These are phyloP conservation scores for Oedothorax gibbosus DNA, from an alignment of 1,140 invertebrate species.

Conservation along the genomic window DNA sequence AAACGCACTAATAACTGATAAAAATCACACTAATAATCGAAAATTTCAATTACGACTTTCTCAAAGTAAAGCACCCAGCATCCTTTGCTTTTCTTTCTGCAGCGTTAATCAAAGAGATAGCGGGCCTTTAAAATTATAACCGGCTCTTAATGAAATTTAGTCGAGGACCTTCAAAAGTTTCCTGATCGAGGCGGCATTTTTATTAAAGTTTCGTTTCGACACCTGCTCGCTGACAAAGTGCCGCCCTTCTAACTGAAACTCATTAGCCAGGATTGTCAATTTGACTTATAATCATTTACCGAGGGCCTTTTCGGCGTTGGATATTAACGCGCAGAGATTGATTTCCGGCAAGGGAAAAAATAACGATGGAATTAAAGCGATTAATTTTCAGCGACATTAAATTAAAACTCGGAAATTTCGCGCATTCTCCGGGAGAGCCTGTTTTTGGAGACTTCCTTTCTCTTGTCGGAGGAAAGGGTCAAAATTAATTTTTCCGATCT, in stretches of 20 bases:
- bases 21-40: no score
- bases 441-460: constrained; percentile 30
- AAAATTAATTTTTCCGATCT: constrained; percentile 37
- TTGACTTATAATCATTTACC: constrained; percentile 61
- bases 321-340: constrained; percentile 57
- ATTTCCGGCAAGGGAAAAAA: constrained; percentile 50
- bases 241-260: constrained; percentile 60
- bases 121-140: constrained; percentile 61
- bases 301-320: constrained; percentile 42
- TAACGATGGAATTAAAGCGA: constrained; percentile 53
- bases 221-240: constrained; percentile 59
- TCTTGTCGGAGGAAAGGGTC: constrained; percentile 7
- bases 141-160: constrained; percentile 61
- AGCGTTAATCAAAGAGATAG: constrained; percentile 60
- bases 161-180: constrained; percentile 54
- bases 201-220: constrained; percentile 58
- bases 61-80: constrained; percentile 39
- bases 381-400: constrained; percentile 55
- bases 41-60: not conserved
- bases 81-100: constrained; percentile 43
- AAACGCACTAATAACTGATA: no score
- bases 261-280: constrained; percentile 60
- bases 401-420: constrained; percentile 57
- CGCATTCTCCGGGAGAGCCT: constrained; percentile 24
- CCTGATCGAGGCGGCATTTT: constrained; percentile 56